Percentiles rank a stretch among this genome's conserved stretches.
These are phyloP conservation scores for Scyliorhinus canicula DNA, from an alignment of 2,797 vertebrate species.

Conservation along the genomic window DNA sequence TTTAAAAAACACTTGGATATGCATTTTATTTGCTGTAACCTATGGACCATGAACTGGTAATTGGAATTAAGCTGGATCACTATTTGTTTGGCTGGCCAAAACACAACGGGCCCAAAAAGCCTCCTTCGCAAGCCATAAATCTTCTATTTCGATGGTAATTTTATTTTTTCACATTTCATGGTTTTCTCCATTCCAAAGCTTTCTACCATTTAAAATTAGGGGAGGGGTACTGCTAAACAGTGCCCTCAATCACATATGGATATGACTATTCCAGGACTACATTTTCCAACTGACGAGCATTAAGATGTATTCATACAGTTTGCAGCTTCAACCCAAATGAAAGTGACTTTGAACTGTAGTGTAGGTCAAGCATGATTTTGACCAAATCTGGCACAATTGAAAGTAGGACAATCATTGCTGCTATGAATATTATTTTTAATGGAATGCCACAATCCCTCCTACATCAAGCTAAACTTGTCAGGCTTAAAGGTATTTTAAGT, in stretches of 20 bases:
- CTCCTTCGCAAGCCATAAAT: background rate
- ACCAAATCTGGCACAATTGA: background rate
- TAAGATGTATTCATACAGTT: background rate
- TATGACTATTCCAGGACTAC: background rate
- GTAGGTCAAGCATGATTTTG: background rate
- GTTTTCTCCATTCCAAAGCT: background rate
- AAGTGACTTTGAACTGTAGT: background rate
- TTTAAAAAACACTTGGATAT: too few relatives aligned
- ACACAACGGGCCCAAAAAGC: too few relatives aligned
- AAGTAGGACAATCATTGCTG: background rate
- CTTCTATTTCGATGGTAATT: background rate
- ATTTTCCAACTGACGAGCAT: background rate
- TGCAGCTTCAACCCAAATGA: background rate
- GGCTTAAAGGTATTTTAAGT: conserved; percentile 8
- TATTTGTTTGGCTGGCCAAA: too few relatives aligned
- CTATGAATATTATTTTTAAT: background rate
- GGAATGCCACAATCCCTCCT: background rate
- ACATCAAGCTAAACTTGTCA: background rate
- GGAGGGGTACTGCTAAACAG: background rate
- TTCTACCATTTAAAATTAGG: background rate
- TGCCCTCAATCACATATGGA: background rate
- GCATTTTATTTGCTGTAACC: too few relatives aligned
- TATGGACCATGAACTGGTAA: too few relatives aligned
- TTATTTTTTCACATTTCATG: background rate
- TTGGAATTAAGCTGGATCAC: too few relatives aligned